Base-by-base conservation (phyloP, 2,797 vertebrate genomes). In the Helostoma temminkii region DNA sequence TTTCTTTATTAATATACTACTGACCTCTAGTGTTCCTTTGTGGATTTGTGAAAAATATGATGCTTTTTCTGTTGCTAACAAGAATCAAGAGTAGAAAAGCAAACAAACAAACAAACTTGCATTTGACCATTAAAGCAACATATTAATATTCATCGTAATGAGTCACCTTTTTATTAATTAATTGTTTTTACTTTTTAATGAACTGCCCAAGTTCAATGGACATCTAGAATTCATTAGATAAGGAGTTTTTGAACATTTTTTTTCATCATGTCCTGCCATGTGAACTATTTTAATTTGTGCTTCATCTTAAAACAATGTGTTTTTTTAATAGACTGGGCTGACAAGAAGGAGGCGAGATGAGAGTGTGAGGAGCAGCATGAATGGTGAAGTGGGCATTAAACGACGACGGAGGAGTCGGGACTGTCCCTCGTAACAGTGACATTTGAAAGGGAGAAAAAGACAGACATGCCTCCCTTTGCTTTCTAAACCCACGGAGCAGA, bases 341-440 rank as follows among this genome's bases (percentile, higher is more conserved):
- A 61, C 54, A 14, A 95, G 89, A 85, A 91, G 87, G 79, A 91
- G 69, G 71, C 63, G 79, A 37, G 90, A 94, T 9, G 91, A 92
- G 1, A 70, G 80, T 45, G 5, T 12, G 34, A 79, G 72, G 66
- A 80, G 66, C 42, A 58, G 82, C 73, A 74, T 92, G 58, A 94
- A 92, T 9, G 88, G 89, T 15, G 91, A 88, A 26, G 36, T 87
- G 69, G 71, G 84, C 77, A 75, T 82, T 19, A 94, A 94, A 73
- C 88, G 88, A 1, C 83, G 85, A 9, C 81, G 91, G 62, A 87
- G 77, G 68, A 94, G 93, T 87, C 88, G 93, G 74, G 93, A 94
- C 32, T 78, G 81, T 66, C 50, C 62, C 1, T 92, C 70, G 34
- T 81, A 76, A 53, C 47, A 32, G 42, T 52, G 59, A 77, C 50